These are phyloP conservation scores for Ochropacha duplaris DNA, from an alignment of 2,888 invertebrate genomes.

Conservation along the genomic window DNA sequence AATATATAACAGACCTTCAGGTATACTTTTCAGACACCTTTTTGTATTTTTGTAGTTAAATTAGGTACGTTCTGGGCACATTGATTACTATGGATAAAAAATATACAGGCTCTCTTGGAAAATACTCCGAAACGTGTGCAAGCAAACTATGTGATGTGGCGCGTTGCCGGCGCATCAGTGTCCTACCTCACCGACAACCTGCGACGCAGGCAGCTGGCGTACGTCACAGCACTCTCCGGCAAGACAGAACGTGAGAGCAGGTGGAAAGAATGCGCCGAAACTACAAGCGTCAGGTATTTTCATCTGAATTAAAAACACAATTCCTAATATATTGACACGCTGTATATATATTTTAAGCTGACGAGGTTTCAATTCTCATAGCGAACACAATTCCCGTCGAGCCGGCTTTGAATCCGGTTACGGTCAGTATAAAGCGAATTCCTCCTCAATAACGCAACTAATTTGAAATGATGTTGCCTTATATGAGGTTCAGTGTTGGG, in stretches of 20 bases:
- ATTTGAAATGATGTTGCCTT: neutral
- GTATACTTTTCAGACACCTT: constrained; percentile 34
- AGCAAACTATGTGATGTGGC: constrained; percentile 97
- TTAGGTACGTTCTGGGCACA: neutral
- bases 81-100: constrained; percentile 2
- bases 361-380: neutral
- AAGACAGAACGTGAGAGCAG: constrained; percentile 92
- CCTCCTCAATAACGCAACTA: neutral
- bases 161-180: constrained; percentile 91
- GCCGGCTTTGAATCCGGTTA: constrained; percentile 1
- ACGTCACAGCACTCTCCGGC: constrained; percentile 91
- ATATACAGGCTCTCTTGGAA: constrained; percentile 62
- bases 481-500: neutral
- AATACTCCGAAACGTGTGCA: constrained; percentile 81
- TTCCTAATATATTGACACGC: no score
- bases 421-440: neutral
- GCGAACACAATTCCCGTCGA: neutral
- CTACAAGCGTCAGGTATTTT: constrained; percentile 87
- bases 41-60: neutral
- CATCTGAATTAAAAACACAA: neutral
- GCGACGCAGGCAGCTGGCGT: constrained; percentile 90
- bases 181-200: constrained; percentile 91
- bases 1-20: constrained; percentile 89
- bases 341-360: neutral
- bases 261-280: constrained; percentile 96